A percentile compares a stretch with the other conserved stretches of the same genome.
Conservation (phyloP, 2,888 invertebrate species). For the Branchellion lobata region DNA sequence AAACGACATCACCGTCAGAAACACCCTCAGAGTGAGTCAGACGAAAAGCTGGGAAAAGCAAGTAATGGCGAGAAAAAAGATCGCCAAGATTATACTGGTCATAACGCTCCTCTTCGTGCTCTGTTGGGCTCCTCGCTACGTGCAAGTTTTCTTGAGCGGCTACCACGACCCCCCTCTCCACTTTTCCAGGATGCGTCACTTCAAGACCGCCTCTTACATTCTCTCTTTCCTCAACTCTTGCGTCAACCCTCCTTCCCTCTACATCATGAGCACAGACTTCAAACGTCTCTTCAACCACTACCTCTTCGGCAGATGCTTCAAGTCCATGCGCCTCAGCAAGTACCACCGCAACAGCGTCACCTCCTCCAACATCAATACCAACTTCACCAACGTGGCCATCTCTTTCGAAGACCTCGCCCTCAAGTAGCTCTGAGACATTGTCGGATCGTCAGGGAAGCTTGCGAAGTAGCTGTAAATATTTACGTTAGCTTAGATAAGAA, state of each 20-base stretch:
- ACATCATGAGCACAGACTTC: conserved; percentile 46
- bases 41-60: conserved; percentile 20
- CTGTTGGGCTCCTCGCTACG: conserved; percentile 42
- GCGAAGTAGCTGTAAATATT: background rate
- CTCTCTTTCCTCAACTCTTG: conserved; percentile 43
- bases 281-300: conserved; percentile 46
- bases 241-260: conserved; percentile 46
- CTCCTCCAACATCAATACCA: background rate
- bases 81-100: conserved; percentile 43
- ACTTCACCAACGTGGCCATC: background rate
- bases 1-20: background rate
- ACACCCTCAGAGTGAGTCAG: background rate
- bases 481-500: too few relatives aligned
- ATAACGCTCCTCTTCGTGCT: conserved; percentile 35
- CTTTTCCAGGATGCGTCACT: background rate
- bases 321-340: conserved; percentile 22
- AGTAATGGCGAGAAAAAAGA: conserved; percentile 21
- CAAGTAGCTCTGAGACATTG: too few relatives aligned
- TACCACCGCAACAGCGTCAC: background rate
- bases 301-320: conserved; percentile 45
- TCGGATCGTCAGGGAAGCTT: too few relatives aligned
- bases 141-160: background rate
- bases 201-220: conserved; percentile 16
- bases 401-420: conserved; percentile 10
- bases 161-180: background rate